These are phyloP conservation scores for Stichodactyla helianthus DNA, from an alignment of 64 coral and sea anemone species.

Conservation along the genomic window DNA sequence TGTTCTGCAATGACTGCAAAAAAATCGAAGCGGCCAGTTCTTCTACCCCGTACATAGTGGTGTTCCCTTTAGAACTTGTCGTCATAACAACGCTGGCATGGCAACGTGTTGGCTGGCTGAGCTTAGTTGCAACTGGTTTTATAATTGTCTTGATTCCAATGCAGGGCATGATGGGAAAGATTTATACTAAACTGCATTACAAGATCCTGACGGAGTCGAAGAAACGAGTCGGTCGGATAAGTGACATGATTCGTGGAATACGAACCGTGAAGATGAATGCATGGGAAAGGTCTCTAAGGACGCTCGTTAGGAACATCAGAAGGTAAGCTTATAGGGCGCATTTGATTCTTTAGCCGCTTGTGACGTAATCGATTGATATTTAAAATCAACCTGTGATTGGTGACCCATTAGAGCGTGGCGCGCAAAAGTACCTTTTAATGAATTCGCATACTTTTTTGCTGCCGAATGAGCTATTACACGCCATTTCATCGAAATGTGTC, in stretches of 20 bases:
- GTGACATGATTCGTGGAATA: constrained; percentile 4
- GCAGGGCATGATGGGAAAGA: background rate
- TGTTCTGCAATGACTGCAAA: background rate
- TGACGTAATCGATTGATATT: too few relatives aligned
- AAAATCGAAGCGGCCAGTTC: background rate
- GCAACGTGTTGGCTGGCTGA: constrained; percentile 18
- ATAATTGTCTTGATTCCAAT: background rate
- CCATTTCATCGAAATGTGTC: too few relatives aligned
- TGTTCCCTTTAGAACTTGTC: background rate
- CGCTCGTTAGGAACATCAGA: constrained; percentile 2
- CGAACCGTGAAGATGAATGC: constrained; percentile 10
- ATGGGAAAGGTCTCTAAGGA: background rate
- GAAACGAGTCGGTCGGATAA: background rate
- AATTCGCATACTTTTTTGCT: too few relatives aligned
- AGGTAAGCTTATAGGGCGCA: background rate
- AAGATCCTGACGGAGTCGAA: background rate
- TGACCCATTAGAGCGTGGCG: too few relatives aligned
- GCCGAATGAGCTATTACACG: too few relatives aligned
- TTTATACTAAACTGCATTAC: background rate
- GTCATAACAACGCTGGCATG: constrained; percentile 16
- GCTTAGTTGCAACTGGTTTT: constrained; percentile 9
- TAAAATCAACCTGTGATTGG: too few relatives aligned
- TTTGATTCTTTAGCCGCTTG: too few relatives aligned
- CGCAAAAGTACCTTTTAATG: too few relatives aligned
- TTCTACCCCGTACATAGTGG: background rate